Evolutionary conservation across 2,797 vertebrate genomes (phyloP).

Genomic region (Anas acuta): DNA sequence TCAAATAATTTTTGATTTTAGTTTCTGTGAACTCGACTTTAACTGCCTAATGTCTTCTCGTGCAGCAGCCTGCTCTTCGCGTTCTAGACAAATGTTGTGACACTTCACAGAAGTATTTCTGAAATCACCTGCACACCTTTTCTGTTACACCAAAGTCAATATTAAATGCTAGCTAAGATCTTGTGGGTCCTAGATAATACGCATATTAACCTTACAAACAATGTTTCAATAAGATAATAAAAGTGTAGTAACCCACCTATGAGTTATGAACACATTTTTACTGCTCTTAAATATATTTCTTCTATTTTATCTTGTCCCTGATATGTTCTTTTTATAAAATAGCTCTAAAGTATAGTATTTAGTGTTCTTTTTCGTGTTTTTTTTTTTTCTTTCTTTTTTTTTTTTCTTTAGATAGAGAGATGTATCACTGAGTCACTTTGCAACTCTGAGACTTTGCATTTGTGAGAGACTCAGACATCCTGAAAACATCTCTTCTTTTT

Average conservation of each 20-base stretch:
- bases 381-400: no score
- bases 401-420: neutral
- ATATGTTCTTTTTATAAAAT: neutral
- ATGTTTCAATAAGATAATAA: neutral
- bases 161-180: neutral
- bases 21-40: neutral
- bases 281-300: neutral
- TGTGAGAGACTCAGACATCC: neutral
- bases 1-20: neutral
- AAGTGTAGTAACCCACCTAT: neutral
- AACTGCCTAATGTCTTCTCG: neutral
- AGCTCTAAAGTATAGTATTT: neutral
- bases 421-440: neutral
- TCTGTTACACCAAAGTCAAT: neutral
- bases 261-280: neutral
- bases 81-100: neutral
- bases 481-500: neutral
- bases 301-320: neutral
- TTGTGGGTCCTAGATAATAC: neutral
- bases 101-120: neutral
- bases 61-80: neutral
- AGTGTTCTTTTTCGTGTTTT: rapidly evolving
- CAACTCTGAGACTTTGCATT: neutral
- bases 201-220: neutral
- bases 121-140: rapidly evolving